Conservation (phyloP, 2,113 vertebrate species). For the Noturus placidus region DNA sequence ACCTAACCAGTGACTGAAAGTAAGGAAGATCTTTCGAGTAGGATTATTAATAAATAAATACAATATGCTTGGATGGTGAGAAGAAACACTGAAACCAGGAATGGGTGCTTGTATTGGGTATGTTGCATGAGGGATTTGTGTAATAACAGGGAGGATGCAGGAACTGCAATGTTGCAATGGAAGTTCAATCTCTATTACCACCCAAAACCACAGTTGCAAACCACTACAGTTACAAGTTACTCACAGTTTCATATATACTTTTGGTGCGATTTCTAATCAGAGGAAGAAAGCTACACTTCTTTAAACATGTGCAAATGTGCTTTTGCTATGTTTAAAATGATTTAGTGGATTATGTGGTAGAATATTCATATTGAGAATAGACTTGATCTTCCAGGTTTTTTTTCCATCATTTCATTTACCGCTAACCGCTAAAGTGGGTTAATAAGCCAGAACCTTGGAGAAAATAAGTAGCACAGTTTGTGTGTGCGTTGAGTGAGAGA, state of each 20-base stretch:
- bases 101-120: constrained; percentile 14
- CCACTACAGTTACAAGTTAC: not conserved
- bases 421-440: constrained; percentile 20
- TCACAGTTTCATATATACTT: not conserved
- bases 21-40: constrained; percentile 21
- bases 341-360: not conserved
- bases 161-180: not conserved
- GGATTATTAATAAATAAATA: constrained; percentile 20
- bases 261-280: not conserved
- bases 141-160: constrained; percentile 36
- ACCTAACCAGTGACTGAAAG: not conserved
- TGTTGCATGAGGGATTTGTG: constrained; percentile 36
- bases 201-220: constrained; percentile 16
- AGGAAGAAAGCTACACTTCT: not conserved
- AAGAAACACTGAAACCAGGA: constrained; percentile 4
- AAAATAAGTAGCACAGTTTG: not conserved
- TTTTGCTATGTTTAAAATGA: constrained; percentile 3
- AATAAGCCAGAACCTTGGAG: not conserved
- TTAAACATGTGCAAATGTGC: not conserved
- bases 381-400: no score
- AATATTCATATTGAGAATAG: not conserved
- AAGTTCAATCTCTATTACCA: constrained; percentile 5
- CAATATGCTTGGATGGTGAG: constrained; percentile 12
- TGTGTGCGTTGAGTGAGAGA: constrained; percentile 38
- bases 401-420: constrained; percentile 33